Evolutionary conservation across 2,113 vertebrate species (phyloP).

Genomic region (Ailurus styani): DNA sequence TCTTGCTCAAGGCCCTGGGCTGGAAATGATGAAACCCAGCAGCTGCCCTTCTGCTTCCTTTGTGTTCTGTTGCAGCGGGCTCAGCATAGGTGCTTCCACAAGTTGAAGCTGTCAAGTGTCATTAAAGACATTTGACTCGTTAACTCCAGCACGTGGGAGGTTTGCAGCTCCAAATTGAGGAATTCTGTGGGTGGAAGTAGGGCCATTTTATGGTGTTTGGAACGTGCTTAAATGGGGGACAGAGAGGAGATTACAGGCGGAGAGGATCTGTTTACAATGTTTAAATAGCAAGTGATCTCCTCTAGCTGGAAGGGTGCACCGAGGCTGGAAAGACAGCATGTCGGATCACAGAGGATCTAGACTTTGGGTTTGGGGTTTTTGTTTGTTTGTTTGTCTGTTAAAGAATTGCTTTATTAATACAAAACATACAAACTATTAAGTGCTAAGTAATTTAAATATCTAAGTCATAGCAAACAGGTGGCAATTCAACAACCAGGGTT

Average conservation of each 20-base stretch:
- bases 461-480: slow-evolving; percentile 64
- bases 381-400: no score
- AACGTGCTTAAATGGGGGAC: no score
- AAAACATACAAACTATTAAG: background rate
- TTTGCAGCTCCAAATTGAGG: background rate
- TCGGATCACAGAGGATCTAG: background rate
- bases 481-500: slow-evolving; percentile 80
- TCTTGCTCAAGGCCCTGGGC: background rate
- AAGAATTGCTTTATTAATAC: slow-evolving; percentile 77
- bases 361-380: no score
- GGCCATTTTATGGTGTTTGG: background rate
- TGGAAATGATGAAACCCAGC: background rate
- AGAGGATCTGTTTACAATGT: background rate
- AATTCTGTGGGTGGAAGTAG: background rate
- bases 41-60: background rate
- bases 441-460: slow-evolving; percentile 55
- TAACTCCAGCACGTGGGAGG: background rate
- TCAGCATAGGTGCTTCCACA: background rate
- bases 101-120: background rate
- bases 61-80: background rate
- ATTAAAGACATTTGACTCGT: background rate
- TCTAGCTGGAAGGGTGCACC: background rate
- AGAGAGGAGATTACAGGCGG: background rate
- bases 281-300: background rate
- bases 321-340: background rate